phyloP scores from a whole-genome alignment of 1,140 invertebrate species.

The Caerostris darwini region DNA sequence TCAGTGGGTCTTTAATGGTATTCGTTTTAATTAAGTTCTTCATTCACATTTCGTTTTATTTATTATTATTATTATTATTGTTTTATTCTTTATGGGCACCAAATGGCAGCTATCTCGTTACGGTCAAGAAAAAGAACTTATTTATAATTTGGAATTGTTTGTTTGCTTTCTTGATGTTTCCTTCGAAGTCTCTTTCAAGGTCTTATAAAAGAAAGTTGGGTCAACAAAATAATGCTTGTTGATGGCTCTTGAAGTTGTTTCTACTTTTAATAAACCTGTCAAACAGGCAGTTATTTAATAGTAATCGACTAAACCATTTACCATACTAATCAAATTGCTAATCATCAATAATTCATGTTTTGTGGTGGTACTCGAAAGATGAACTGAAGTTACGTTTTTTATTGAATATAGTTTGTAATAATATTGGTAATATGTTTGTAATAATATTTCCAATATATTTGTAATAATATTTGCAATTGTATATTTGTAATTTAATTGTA shows the following conservation, averaged over 20 bases:
- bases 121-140: neutral
- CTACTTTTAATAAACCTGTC: neutral
- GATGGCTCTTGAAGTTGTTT: neutral
- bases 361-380: too few species aligned
- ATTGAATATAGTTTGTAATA: too few species aligned
- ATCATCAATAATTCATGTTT: too few species aligned
- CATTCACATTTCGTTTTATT: neutral
- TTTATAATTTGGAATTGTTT: constrained; percentile 25
- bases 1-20: constrained; percentile 18
- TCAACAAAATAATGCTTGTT: neutral
- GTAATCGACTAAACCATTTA: too few species aligned
- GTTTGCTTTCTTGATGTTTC: neutral
- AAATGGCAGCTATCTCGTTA: constrained; percentile 27
- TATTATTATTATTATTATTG: neutral
- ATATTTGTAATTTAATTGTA: too few species aligned
- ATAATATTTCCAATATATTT: too few species aligned
- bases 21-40: constrained; percentile 28
- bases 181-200: neutral
- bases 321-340: too few species aligned
- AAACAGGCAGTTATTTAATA: too few species aligned
- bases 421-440: too few species aligned
- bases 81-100: neutral
- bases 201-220: neutral
- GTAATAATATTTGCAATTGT: too few species aligned
- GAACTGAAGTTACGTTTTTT: too few species aligned